phyloP scores from a whole-genome alignment of 1,140 invertebrate species.

The Eciton burchellii region DNA sequence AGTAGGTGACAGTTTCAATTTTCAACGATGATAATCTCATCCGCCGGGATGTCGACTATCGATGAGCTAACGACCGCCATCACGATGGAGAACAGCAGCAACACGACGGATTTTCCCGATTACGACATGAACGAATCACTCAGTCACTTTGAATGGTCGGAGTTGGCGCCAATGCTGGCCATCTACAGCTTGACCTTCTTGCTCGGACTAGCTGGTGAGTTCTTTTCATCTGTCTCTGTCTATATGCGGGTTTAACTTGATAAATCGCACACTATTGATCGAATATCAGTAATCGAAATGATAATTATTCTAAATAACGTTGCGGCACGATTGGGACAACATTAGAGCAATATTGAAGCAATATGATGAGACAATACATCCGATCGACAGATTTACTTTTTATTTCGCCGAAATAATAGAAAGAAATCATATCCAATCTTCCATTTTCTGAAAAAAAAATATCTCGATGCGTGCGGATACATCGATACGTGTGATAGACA shows the following conservation, averaged over 20 bases:
- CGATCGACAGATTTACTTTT: background rate
- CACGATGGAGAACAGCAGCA: slow-evolving; percentile 66
- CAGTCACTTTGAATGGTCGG: slow-evolving; percentile 85
- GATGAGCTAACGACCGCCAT: slow-evolving; percentile 37
- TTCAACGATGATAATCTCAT: slow-evolving; percentile 17
- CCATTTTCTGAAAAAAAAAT: background rate
- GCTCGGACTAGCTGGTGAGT: slow-evolving; percentile 88
- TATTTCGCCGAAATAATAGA: background rate
- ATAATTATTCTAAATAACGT: no score
- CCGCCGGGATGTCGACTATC: background rate
- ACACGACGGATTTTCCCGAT: slow-evolving; percentile 75
- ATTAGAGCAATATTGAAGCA: no score
- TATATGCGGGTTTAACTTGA: background rate
- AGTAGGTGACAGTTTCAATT: background rate
- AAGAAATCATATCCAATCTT: background rate
- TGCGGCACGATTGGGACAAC: no score
- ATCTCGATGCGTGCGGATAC: background rate
- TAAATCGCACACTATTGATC: background rate
- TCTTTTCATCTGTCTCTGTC: background rate
- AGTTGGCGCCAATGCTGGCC: slow-evolving; percentile 87
- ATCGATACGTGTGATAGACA: no score
- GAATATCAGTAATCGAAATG: background rate
- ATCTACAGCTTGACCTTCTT: slow-evolving; percentile 88
- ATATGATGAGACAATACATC: no score
- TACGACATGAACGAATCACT: slow-evolving; percentile 84